Base-by-base conservation (phyloP, 2,888 invertebrate species). In the Drosophila neonasuta region DNA sequence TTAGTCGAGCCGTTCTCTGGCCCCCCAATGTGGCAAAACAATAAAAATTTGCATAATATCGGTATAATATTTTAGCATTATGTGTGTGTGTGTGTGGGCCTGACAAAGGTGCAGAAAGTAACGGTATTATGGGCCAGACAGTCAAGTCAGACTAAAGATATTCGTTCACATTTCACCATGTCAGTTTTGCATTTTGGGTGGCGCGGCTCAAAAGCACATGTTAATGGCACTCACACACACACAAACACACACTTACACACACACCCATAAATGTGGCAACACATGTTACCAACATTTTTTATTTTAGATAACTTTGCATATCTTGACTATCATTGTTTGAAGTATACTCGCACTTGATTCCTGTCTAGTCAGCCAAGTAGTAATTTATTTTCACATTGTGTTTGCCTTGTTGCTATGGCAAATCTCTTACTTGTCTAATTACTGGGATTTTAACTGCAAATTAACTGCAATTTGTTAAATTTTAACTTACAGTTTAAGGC, bases 31-130 rank as follows among this genome's bases (percentile, higher is more conserved):
- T 78, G 71, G 70, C 70, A 84, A 83, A 88, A 86, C 88, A 88
- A 86, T 88, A 78, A 88, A 88, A 88, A 88, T 88, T 88, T 88
- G 79, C 88, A 88, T 88, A 88, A 88, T 88, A 88, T 85, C 86
- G 84, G 84, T 88, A 83, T 88, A 87, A 88, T 88, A 88, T 85
- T 88, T 88, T 85, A 80, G 86, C 85, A 87, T 84, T 84, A 83
- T 83, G 68, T 24, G 24, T 24, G 4, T 24, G 24, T 24, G 24
- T 24, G 24, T 24, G 24, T 24, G 24, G 55, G 68, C 77, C 64
- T 77, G 71, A 70, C 74, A 86, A 86, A 86, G 79, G 79, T 86
- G 84, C 70, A 61, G 78, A 80, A 83, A 73, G 80, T 83, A 79
- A 86, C 68, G 66, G 66, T 61, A 79, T 75, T 77, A 80, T 71